These are phyloP conservation scores for Herpailurus yagouaroundi DNA, from an alignment of 2,113 vertebrate species.

Conservation along the genomic window DNA sequence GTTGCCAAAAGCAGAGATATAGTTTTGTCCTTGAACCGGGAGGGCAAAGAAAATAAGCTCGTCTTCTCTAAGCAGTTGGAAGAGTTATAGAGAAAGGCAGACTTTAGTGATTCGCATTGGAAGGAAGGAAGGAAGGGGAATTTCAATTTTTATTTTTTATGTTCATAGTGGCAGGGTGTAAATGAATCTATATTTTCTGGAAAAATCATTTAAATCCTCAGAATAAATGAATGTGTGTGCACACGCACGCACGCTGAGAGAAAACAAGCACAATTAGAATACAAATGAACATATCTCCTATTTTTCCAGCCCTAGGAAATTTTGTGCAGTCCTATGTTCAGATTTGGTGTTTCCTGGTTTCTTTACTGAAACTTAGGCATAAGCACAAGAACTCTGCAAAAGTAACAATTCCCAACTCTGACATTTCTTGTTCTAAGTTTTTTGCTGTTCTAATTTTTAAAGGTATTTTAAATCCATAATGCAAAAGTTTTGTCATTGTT, in stretches of 20 bases:
- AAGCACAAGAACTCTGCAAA: background rate
- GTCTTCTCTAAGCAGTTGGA: background rate
- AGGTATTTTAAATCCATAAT: background rate
- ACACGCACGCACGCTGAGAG: accelerated
- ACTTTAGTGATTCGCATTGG: background rate
- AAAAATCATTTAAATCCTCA: background rate
- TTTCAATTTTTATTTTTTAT: conserved; percentile 18
- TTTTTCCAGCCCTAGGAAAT: conserved; percentile 20
- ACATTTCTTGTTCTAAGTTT: background rate
- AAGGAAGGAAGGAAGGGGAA: background rate
- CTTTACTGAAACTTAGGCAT: background rate
- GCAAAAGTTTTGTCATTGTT: background rate
- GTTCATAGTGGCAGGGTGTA: background rate
- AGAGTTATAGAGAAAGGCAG: conserved; percentile 2
- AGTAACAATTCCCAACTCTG: background rate
- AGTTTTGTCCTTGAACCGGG: conserved; percentile 57
- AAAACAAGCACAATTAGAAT: background rate
- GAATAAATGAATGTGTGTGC: background rate
- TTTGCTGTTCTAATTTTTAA: background rate
- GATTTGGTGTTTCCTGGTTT: conserved; percentile 35
- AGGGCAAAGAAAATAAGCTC: conserved; percentile 47
- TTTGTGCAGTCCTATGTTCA: background rate
- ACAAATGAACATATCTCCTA: background rate
- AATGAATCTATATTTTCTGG: conserved; percentile 55
- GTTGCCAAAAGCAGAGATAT: background rate